These are phyloP conservation scores for Leptestheria dahalacensis DNA, from an alignment of 1,140 invertebrate species.

Conservation along the genomic window DNA sequence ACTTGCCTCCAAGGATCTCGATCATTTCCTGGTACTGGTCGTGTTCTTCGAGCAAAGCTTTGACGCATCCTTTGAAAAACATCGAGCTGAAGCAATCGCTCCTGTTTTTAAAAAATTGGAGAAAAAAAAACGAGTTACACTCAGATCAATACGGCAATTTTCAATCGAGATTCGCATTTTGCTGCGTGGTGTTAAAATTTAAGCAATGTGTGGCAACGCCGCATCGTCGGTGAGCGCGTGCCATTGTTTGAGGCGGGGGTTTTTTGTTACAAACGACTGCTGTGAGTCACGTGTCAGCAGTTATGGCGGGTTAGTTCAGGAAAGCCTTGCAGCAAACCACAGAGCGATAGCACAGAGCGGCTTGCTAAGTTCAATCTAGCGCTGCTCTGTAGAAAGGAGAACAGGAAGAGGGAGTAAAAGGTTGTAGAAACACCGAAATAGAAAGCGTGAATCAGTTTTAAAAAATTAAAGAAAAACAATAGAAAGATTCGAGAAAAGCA, in stretches of 20 bases:
- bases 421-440: too few relatives aligned
- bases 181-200: neutral
- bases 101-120: conserved; percentile 27
- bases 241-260: neutral
- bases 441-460: too few relatives aligned
- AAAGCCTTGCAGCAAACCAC: too few relatives aligned
- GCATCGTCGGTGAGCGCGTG: neutral
- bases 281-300: neutral
- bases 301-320: too few relatives aligned
- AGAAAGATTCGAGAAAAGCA: too few relatives aligned
- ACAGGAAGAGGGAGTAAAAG: neutral
- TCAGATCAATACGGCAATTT: neutral
- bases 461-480: too few relatives aligned
- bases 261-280: neutral
- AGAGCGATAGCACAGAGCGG: neutral
- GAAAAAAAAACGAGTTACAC: neutral
- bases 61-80: conserved; percentile 46
- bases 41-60: conserved; percentile 39
- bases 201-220: neutral
- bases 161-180: too few relatives aligned
- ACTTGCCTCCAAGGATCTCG: conserved; percentile 34
- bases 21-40: conserved; percentile 42
- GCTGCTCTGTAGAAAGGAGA: neutral
- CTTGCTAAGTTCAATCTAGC: neutral
- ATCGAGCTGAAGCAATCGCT: conserved; percentile 41